Percentiles rank a stretch among this genome's conserved stretches.
These are phyloP conservation scores for Dasyurus viverrinus DNA, from an alignment of 2,113 vertebrate species.

Conservation along the genomic window DNA sequence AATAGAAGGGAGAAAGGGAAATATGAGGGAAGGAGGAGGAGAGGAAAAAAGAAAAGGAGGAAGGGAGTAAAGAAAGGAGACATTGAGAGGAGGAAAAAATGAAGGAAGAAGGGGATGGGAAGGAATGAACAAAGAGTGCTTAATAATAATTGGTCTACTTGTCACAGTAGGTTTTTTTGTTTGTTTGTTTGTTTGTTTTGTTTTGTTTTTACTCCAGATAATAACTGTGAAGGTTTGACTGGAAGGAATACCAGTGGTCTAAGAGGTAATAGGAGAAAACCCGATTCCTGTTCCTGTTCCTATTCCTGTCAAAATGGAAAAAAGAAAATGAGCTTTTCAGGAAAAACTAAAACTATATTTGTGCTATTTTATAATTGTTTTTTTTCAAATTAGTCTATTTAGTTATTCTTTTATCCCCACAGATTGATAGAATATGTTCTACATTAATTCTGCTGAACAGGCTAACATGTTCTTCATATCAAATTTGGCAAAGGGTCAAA, in stretches of 20 bases:
- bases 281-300: too few relatives aligned
- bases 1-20: too few relatives aligned
- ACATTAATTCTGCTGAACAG: background rate
- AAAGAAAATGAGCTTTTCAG: background rate
- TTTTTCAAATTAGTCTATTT: background rate
- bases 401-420: background rate
- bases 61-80: too few relatives aligned
- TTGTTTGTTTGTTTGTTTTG: too few relatives aligned
- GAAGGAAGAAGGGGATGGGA: too few relatives aligned
- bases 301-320: too few relatives aligned
- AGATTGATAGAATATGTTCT: background rate
- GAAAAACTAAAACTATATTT: background rate
- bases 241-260: background rate
- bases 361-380: conserved; percentile 1
- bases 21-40: too few relatives aligned
- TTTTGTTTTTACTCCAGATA: background rate
- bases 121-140: background rate
- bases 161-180: background rate
- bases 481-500: background rate
- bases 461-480: background rate
- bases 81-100: too few relatives aligned
- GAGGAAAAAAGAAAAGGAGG: too few relatives aligned
- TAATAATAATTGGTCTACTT: background rate
- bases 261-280: too few relatives aligned
- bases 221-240: background rate